Evolutionary conservation across 2,113 vertebrate species (phyloP).

Genomic region (Haplotaxodon microlepis): DNA sequence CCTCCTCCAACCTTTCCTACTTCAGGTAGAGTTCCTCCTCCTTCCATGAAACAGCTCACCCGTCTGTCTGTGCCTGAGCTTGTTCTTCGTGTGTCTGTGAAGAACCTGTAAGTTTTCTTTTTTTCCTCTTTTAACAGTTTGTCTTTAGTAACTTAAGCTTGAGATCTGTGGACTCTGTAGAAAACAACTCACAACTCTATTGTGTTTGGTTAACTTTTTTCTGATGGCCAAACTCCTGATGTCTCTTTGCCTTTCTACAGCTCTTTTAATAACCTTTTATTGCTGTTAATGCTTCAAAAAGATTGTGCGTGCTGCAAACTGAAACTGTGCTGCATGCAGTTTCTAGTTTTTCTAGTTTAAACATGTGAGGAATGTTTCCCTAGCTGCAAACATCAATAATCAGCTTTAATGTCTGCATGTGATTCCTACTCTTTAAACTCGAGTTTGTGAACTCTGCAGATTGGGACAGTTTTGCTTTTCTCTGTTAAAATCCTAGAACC

Average conservation of each 20-base stretch:
- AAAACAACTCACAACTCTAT: not conserved
- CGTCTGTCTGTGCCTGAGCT: not conserved
- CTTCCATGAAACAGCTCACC: not conserved
- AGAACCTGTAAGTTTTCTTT: not conserved
- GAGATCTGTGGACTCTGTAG: not conserved
- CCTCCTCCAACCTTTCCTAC: not conserved
- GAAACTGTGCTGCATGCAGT: not conserved
- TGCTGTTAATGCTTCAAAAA: not conserved
- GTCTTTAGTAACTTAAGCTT: not conserved
- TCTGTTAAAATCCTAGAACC: not conserved
- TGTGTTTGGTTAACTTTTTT: too few relatives aligned
- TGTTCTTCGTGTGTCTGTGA: not conserved
- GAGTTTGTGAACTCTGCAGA: too few relatives aligned
- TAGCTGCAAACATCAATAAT: fast-evolving
- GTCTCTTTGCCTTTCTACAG: not conserved
- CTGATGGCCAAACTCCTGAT: not conserved
- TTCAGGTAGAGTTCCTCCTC: not conserved
- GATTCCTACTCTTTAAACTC: not conserved
- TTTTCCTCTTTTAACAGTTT: not conserved
- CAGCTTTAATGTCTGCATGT: not conserved
- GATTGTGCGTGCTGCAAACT: not conserved
- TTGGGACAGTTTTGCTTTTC: too few relatives aligned
- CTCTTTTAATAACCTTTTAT: not conserved
- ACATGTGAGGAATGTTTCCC: not conserved
- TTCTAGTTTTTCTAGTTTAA: not conserved